Evolutionary conservation across 2,888 invertebrate genomes (phyloP).

Genomic region (Noctua janthe): DNA sequence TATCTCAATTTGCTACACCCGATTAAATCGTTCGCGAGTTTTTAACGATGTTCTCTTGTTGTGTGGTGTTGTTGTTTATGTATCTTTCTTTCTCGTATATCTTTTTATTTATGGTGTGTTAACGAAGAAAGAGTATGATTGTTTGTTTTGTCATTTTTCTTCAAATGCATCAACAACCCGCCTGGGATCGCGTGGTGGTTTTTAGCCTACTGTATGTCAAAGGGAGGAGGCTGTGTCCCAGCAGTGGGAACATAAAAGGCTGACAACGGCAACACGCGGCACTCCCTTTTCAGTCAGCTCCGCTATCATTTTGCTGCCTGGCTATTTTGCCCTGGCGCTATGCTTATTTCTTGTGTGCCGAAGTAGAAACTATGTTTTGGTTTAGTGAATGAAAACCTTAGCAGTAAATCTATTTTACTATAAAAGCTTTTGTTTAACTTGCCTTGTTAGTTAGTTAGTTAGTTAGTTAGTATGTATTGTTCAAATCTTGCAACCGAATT

Average conservation of each 20-base stretch:
- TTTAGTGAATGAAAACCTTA: neutral
- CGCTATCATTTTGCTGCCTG: neutral
- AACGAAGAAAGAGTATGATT: neutral
- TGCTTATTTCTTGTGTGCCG: neutral
- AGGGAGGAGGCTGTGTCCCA: neutral
- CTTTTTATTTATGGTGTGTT: neutral
- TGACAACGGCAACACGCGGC: neutral
- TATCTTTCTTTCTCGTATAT: neutral
- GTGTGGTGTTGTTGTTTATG: neutral
- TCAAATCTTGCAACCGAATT: no score
- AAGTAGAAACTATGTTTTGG: neutral
- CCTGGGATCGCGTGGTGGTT: neutral
- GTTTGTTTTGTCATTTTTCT: neutral
- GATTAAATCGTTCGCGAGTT: slow-evolving; percentile 48
- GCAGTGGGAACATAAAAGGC: neutral
- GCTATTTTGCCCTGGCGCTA: neutral
- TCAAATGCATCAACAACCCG: neutral
- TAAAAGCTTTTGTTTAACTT: neutral
- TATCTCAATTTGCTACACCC: slow-evolving; percentile 54
- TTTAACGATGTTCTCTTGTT: slow-evolving; percentile 41
- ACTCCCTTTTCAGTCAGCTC: neutral
- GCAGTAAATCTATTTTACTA: neutral
- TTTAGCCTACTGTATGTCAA: neutral
- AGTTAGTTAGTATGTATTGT: no score
- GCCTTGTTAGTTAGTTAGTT: no score